A percentile compares a stretch with the other conserved stretches of the same genome.
These are phyloP conservation scores for Sarcophaga variegata DNA, from an alignment of 2,888 invertebrate species.

Conservation along the genomic window DNA sequence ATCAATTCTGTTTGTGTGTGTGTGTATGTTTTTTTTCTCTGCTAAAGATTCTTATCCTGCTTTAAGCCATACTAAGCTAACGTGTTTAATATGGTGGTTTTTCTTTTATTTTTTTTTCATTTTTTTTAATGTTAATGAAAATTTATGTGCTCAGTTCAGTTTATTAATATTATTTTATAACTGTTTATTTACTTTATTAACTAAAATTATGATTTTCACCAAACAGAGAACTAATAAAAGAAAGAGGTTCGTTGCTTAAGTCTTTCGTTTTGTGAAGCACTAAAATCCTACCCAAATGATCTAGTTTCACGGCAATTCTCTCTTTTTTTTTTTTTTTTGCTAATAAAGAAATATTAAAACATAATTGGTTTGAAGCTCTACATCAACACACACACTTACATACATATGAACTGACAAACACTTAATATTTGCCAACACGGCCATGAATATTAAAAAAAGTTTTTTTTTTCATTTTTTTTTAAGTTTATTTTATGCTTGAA, in stretches of 20 bases:
- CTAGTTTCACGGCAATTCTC: neutral
- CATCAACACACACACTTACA: neutral
- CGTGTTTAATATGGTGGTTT: neutral
- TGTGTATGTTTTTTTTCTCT: neutral
- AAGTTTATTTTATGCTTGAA: too few species aligned
- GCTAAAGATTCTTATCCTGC: neutral
- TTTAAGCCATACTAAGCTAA: neutral
- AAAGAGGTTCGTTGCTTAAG: slow-evolving; percentile 34
- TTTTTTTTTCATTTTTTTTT: too few species aligned
- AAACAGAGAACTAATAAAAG: neutral
- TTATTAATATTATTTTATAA: neutral
- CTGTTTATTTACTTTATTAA: neutral
- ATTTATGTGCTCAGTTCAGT: neutral
- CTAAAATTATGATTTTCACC: too few species aligned
- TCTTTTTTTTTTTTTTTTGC: neutral
- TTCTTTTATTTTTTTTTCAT: neutral
- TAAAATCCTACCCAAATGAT: neutral
- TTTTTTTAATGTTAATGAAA: neutral
- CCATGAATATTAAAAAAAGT: too few species aligned
- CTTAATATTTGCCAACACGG: too few species aligned
- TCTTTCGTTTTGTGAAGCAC: slow-evolving; percentile 13
- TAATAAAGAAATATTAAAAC: neutral
- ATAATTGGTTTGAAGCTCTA: neutral
- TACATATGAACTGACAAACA: neutral
- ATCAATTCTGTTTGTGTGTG: neutral